These are phyloP conservation scores for Noctua comes DNA, from an alignment of 2,888 invertebrate genomes.

Conservation along the genomic window DNA sequence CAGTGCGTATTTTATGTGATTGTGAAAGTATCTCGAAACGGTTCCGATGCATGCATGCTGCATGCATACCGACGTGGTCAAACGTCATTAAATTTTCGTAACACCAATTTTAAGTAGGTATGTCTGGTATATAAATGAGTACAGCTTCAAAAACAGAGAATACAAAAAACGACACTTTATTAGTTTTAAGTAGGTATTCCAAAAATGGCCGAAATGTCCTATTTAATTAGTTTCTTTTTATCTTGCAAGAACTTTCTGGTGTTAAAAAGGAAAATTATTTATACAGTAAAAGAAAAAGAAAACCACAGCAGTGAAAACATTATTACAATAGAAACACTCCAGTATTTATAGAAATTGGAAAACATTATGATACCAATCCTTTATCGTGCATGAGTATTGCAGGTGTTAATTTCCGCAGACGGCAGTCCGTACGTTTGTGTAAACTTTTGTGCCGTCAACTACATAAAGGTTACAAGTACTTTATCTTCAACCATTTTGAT, in stretches of 20 bases:
- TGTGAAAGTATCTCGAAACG: slow-evolving; percentile 46
- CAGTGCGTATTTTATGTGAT: slow-evolving; percentile 37
- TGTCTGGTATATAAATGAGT: not conserved
- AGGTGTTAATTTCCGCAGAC: slow-evolving; percentile 52
- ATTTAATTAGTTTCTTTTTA: not conserved
- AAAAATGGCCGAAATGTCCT: not conserved
- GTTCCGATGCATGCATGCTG: slow-evolving; percentile 38
- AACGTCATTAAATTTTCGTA: slow-evolving; percentile 27
- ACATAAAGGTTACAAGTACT: slow-evolving; percentile 1
- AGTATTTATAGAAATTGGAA: slow-evolving; percentile 25
- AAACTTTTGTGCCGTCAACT: slow-evolving; percentile 19
- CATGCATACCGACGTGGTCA: slow-evolving; percentile 10
- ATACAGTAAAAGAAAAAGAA: not conserved
- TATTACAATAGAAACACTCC: slow-evolving; percentile 2
- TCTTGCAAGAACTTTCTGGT: not conserved
- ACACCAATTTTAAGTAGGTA: slow-evolving; percentile 11
- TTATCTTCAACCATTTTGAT: slow-evolving; percentile 18
- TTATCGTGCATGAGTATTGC: slow-evolving; percentile 30
- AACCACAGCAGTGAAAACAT: not conserved
- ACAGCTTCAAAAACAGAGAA: not conserved
- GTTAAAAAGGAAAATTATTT: not conserved
- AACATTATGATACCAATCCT: slow-evolving; percentile 36
- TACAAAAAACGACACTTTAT: not conserved
- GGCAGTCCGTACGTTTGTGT: slow-evolving; percentile 21
- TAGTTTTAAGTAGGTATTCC: not conserved